A percentile compares a stretch with the other conserved stretches of the same genome.
Evolutionary conservation across 2,113 vertebrate genomes (phyloP).

Genomic region (Pseudopipra pipra): DNA sequence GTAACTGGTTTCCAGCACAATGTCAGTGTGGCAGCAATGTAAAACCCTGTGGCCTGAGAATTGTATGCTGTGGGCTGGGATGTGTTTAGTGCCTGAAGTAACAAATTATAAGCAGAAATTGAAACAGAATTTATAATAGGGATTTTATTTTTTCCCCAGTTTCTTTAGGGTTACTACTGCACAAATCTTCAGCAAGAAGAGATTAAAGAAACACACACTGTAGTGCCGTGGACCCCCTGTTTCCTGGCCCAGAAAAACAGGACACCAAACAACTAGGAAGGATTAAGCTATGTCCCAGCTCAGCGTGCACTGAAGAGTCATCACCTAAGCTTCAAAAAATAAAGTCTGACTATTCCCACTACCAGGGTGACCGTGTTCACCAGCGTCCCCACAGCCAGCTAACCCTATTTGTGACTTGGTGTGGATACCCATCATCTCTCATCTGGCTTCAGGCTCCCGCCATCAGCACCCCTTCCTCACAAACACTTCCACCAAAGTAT

Average conservation of each 20-base stretch:
- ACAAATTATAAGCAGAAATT: not conserved
- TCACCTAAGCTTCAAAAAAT: fast-evolving
- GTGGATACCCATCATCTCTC: fast-evolving
- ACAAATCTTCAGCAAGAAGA: not conserved
- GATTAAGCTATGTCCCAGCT: not conserved
- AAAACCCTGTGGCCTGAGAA: not conserved
- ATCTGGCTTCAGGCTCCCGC: not conserved
- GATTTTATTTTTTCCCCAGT: fast-evolving
- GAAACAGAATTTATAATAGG: not conserved
- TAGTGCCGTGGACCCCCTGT: fast-evolving
- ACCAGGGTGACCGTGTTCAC: fast-evolving
- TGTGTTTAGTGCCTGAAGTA: not conserved
- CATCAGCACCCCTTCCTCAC: no score
- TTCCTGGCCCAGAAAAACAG: fast-evolving
- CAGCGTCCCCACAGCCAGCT: not conserved
- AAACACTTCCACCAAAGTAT: fast-evolving
- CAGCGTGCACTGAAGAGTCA: no score
- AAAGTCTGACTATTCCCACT: no score
- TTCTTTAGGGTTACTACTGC: not conserved
- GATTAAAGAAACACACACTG: not conserved
- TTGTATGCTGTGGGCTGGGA: fast-evolving
- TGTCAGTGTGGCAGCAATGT: fast-evolving
- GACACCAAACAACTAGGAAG: fast-evolving
- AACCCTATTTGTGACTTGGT: fast-evolving
- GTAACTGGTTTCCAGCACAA: no score